Evolutionary conservation across 2,113 vertebrate species (phyloP).

Genomic region (Carollia perspicillata): DNA sequence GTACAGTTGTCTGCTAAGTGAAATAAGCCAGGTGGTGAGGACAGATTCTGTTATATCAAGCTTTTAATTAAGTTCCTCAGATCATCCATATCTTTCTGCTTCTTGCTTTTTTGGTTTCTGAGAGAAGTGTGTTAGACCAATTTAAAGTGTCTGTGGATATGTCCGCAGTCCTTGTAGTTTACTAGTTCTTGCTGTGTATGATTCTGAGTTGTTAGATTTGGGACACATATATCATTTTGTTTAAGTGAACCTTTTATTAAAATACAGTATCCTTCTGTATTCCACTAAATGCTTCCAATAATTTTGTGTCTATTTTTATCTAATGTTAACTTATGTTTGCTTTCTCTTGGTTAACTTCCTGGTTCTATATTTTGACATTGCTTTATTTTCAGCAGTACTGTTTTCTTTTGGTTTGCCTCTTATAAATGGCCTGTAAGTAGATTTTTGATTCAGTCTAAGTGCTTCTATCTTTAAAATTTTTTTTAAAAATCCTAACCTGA

Average conservation of each 20-base stretch:
- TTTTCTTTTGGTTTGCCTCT: background rate
- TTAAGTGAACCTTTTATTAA: background rate
- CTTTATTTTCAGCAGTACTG: background rate
- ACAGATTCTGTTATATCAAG: background rate
- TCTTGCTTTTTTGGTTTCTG: background rate
- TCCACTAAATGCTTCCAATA: background rate
- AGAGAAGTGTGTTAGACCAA: background rate
- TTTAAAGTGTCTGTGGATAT: background rate
- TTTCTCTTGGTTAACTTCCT: background rate
- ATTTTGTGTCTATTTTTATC: background rate
- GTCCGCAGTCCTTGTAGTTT: background rate
- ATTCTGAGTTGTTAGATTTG: background rate
- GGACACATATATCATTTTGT: background rate
- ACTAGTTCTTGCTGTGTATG: background rate
- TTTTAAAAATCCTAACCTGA: too few relatives aligned
- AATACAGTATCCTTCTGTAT: background rate
- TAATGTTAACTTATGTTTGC: background rate
- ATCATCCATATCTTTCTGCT: background rate
- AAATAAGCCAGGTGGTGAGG: too few relatives aligned
- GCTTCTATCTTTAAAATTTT: background rate
- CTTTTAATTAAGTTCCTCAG: background rate
- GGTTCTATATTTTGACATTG: background rate
- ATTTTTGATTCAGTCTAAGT: background rate
- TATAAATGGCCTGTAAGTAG: background rate
- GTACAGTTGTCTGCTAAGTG: too few relatives aligned